These are phyloP conservation scores for Acanthosepion esculentum DNA, from an alignment of 2,888 invertebrate genomes.

Conservation along the genomic window DNA sequence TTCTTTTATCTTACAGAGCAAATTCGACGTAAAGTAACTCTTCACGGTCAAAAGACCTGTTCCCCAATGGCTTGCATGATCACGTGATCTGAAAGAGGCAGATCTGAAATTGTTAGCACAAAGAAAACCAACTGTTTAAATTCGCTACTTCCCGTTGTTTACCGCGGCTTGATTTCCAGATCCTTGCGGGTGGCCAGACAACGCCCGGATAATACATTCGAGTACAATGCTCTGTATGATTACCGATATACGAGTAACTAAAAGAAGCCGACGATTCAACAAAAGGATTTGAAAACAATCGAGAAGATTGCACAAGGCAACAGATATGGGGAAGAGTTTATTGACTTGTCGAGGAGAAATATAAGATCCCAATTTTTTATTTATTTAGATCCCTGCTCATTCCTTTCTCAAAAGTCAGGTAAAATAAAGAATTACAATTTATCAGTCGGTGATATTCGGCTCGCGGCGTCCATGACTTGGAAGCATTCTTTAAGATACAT, in stretches of 20 bases:
- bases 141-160: not conserved
- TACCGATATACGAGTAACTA: not conserved
- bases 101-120: no score
- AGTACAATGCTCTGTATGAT: not conserved
- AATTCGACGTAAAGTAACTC: slow-evolving; percentile 59
- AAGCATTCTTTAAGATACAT: no score
- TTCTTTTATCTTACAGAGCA: slow-evolving; percentile 57
- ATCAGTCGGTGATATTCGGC: no score
- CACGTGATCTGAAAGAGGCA: slow-evolving; percentile 52
- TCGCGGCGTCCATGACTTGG: no score
- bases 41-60: slow-evolving; percentile 61
- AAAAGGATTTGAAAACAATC: not conserved
- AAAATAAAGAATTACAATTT: no score
- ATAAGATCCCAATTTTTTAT: not conserved
- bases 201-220: not conserved
- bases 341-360: not conserved
- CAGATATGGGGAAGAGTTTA: not conserved
- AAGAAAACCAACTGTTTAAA: not conserved
- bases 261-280: not conserved
- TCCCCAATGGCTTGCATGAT: slow-evolving; percentile 59
- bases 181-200: not conserved
- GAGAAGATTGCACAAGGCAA: not conserved
- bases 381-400: no score
- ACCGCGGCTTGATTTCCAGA: not conserved
- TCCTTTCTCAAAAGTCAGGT: no score